Conservation (phyloP, 1,140 invertebrate species). For the Leucophenga varia region DNA sequence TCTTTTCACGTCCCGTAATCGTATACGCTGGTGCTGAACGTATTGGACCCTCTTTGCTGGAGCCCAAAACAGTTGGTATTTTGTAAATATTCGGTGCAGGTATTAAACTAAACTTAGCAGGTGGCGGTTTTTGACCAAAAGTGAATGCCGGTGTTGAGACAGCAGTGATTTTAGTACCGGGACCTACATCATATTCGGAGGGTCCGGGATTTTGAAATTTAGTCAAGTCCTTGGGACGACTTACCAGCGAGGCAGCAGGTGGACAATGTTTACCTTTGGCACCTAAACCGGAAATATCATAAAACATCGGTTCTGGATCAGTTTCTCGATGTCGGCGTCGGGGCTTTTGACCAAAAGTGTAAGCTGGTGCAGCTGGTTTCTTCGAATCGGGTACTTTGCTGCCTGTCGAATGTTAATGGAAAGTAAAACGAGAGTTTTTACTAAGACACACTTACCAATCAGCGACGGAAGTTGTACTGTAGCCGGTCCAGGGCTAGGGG, state of each 20-base stretch:
- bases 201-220: constrained; percentile 78
- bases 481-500: constrained; percentile 85
- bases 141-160: constrained; percentile 62
- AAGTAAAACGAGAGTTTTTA: too few relatives aligned
- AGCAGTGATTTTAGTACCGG: constrained; percentile 66
- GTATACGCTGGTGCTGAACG: constrained; percentile 67
- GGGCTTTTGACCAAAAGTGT: constrained; percentile 74
- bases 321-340: constrained; percentile 58
- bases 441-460: constrained; percentile 70
- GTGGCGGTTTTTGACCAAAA: constrained; percentile 54
- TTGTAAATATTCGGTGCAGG: constrained; percentile 84
- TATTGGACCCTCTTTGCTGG: constrained; percentile 56
- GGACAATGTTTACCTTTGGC: constrained; percentile 70
- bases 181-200: constrained; percentile 78
- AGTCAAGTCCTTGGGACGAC: constrained; percentile 71
- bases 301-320: constrained; percentile 85
- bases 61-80: constrained; percentile 77
- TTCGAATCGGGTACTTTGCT: constrained; percentile 74
- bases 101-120: constrained; percentile 49
- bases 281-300: constrained; percentile 80
- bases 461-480: constrained; percentile 76
- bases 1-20: constrained; percentile 69
- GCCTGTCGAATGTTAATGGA: too few relatives aligned
- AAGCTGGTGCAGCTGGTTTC: constrained; percentile 73
- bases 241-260: constrained; percentile 73